These are phyloP conservation scores for Cotesia typhae DNA, from an alignment of 1,140 invertebrate species.

Conservation along the genomic window DNA sequence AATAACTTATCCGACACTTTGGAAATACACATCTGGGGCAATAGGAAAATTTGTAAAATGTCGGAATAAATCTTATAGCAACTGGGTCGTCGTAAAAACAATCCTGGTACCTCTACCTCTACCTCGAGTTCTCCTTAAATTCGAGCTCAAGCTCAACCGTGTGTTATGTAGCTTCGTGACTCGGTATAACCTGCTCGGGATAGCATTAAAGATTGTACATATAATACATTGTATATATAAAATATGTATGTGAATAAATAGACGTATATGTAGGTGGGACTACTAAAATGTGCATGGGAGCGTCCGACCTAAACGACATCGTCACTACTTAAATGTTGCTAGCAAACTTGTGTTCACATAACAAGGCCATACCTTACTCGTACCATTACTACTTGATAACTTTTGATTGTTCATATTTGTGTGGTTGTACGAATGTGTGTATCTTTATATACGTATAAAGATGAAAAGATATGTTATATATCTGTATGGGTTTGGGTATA, in stretches of 20 bases:
- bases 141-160: constrained; percentile 4
- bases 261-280: background rate
- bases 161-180: background rate
- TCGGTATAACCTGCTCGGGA: no score
- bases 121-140: background rate
- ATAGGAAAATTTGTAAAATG: constrained; percentile 47
- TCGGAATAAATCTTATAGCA: constrained; percentile 46
- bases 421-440: background rate
- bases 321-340: constrained; percentile 15
- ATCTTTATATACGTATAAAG: background rate
- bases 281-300: constrained; percentile 20
- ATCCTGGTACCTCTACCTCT: constrained; percentile 21
- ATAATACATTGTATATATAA: background rate
- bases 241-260: background rate
- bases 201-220: no score
- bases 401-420: constrained; percentile 6
- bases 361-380: constrained; percentile 10
- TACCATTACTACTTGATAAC: constrained; percentile 12
- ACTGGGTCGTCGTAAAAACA: constrained; percentile 50
- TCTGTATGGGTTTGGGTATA: background rate
- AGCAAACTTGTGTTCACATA: constrained; percentile 11
- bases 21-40: constrained; percentile 25
- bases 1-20: constrained; percentile 7
- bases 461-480: background rate
- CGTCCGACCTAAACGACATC: constrained; percentile 24